Evolutionary conservation across 2,888 invertebrate species (phyloP).

Genomic region (Orthonevra nobilis): DNA sequence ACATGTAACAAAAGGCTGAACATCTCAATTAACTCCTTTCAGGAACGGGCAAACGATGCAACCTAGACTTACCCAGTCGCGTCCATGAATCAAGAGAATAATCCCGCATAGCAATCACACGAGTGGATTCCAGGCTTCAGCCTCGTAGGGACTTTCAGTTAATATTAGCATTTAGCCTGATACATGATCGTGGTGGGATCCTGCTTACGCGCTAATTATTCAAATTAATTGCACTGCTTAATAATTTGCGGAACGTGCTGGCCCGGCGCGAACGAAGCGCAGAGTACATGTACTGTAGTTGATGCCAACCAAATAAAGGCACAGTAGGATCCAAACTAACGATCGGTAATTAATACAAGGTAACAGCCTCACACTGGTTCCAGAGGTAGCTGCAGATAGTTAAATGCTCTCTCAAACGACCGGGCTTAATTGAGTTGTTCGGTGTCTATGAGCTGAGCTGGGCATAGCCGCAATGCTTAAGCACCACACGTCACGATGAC

Average conservation of each 20-base stretch:
- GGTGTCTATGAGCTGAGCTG: slow-evolving; percentile 63
- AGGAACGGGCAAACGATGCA: too few species aligned
- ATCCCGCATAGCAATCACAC: slow-evolving; percentile 49
- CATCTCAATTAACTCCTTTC: slow-evolving; percentile 71
- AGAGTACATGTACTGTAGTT: too few species aligned
- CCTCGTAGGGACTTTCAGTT: slow-evolving; percentile 40
- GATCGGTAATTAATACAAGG: slow-evolving; percentile 72
- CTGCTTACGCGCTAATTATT: slow-evolving; percentile 72
- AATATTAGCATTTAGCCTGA: slow-evolving; percentile 69
- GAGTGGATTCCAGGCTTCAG: slow-evolving; percentile 38
- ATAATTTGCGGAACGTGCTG: slow-evolving; percentile 70
- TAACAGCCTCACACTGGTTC: slow-evolving; percentile 60
- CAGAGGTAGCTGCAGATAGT: slow-evolving; percentile 33
- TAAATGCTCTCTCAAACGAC: slow-evolving; percentile 59
- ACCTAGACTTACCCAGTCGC: neutral
- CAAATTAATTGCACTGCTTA: slow-evolving; percentile 73
- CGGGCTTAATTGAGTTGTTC: slow-evolving; percentile 71
- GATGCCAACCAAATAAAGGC: slow-evolving; percentile 58
- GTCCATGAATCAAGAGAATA: too few species aligned
- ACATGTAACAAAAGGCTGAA: slow-evolving; percentile 70
- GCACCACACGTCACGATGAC: slow-evolving; percentile 62
- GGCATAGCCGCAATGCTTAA: slow-evolving; percentile 20
- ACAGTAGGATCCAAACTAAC: slow-evolving; percentile 71
- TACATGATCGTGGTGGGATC: slow-evolving; percentile 69
- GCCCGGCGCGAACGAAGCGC: slow-evolving; percentile 20